Base-by-base conservation (phyloP, 2,888 invertebrate species). In the Petrophora chlorosata region DNA sequence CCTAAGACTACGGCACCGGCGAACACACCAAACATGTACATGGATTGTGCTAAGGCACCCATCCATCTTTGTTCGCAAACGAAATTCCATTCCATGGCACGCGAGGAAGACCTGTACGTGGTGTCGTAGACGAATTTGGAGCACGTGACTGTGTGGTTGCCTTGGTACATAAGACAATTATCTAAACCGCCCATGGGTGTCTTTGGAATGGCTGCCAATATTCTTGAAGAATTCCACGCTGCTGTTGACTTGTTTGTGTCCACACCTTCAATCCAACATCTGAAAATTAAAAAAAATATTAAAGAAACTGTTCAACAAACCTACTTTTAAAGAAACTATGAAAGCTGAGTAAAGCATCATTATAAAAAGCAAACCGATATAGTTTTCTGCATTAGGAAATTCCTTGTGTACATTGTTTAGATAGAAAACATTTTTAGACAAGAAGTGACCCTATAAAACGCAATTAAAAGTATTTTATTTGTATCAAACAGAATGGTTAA, bases 21-120 rank as follows among this genome's bases (percentile, higher is more conserved):
- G 68, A 97, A 96, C 3, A 96, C 96, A n/a, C 97, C 97, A 63
- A 96, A 90, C 97, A 97, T 97, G 73, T 94, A 95, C 30, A 91
- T 73, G 3, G 95, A 93, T 73, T 97, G 96, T 0, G 95, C 94
- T 12, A 95, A 76, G 1, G 96, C 94, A 1, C 95, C 95, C 93
- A 94, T 94, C 96, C 96, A 97, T 57, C 95, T 90, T 50, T 91
- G 86, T 55, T 94, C 92, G 71, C 97, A 97, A 0, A 97, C 95
- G 39, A 96, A 92, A 70, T 94, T 85, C 96, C 96, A 97, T 77
- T 97, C 96, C 9, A 96, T 95, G 4, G 93, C 93, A 36, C 94
- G 92, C 0, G 96, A 95, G 0, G 94, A 93, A 46, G 92, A 79
- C 59, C 95, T 94, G 67, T 95, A 95, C 0, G 93, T 94, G 5